Evolutionary conservation across 1,140 invertebrate genomes (phyloP), one percentile per base, ranked within the genome.

Genomic region (Cydia amplana): DNA sequence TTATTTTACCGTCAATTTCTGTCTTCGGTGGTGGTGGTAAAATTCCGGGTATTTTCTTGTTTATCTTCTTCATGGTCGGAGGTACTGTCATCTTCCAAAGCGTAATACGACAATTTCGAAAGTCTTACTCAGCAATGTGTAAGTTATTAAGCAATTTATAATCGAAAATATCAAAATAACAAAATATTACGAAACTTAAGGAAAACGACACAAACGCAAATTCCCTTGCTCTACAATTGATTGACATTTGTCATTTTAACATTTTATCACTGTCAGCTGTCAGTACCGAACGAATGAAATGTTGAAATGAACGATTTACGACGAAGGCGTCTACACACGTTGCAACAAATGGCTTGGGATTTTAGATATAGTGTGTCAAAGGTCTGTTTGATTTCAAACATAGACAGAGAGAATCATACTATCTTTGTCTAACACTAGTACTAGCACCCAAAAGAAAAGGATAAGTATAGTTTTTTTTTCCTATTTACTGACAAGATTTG

Each of bases 1-100:
- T 81, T 16, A 92, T 82, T 84, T 90, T 91, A 55, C 87, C 87
- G 76, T 93, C 91, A 32, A 90, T 82, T 85, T 91, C 89, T 74
- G 73, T 87, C 84, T 90, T 92, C 28, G 88, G 87, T 7, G 83
- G 85, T 43, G 88, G 85, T 18, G 87, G 85, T 70, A 91, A 77
- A 51, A 81, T 75, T 73, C 91, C 90, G 23, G 89, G 90, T 60
- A 90, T 87, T 81, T 79, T 87, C 72, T 79, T 87, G 67, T 85
- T 87, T 78, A 90, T 84, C 75, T 85, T 86, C 78, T 87, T 87
- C 87, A 90, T 91, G 28, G 12, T 79, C 77, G 81, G 77, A 55
- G 77, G 65, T 72, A 82, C 77, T 20, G 80, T 80, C 80, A 86
- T 83, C 67, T 63, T 74, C 77, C 43, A 46, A 46, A 46, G 12